These are phyloP conservation scores for Poecile atricapillus DNA, from an alignment of 2,113 vertebrate genomes.

Conservation along the genomic window DNA sequence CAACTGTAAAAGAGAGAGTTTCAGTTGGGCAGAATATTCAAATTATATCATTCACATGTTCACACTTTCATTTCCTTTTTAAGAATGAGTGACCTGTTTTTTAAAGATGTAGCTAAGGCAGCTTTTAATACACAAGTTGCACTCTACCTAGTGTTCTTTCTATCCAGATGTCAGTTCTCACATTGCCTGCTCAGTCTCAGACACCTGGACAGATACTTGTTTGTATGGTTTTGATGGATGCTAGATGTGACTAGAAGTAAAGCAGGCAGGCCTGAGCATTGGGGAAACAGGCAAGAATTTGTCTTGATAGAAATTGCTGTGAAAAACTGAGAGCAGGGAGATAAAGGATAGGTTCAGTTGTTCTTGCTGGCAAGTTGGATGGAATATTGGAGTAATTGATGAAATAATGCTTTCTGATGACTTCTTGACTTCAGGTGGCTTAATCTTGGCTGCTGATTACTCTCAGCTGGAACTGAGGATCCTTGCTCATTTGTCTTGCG, in stretches of 20 bases:
- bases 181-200: not conserved
- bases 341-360: not conserved
- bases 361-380: not conserved
- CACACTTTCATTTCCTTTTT: not conserved
- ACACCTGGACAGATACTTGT: not conserved
- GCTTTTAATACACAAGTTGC: not conserved
- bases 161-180: not conserved
- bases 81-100: not conserved
- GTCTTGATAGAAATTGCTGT: not conserved
- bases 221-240: not conserved
- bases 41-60: not conserved
- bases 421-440: conserved; percentile 76
- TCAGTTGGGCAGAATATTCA: not conserved
- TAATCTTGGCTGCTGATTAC: conserved; percentile 94
- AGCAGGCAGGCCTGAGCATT: not conserved
- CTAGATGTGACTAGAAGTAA: not conserved
- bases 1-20: not conserved
- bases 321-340: not conserved
- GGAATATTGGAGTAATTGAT: not conserved
- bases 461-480: conserved; percentile 94
- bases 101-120: not conserved
- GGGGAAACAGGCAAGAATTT: not conserved
- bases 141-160: not conserved
- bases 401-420: not conserved
- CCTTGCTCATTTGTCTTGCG: conserved; percentile 89